These are phyloP conservation scores for Sebastes minor DNA, from an alignment of 2,797 vertebrate species.

Conservation along the genomic window DNA sequence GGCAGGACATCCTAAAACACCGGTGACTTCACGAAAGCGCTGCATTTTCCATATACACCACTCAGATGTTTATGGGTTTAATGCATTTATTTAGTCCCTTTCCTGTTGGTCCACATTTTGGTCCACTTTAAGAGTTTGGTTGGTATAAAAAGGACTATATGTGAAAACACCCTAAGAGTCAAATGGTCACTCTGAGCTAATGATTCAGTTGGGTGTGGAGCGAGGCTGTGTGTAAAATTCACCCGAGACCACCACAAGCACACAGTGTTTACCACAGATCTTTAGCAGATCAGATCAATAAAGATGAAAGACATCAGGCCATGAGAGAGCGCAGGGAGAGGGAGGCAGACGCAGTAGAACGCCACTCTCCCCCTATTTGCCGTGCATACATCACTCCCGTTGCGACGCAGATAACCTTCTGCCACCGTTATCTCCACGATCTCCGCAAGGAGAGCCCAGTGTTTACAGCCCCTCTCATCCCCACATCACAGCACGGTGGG, in stretches of 20 bases:
- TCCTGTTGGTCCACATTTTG: too few relatives aligned
- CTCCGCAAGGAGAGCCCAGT: slow-evolving; percentile 34
- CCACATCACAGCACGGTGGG: slow-evolving; percentile 47
- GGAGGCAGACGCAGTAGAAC: background rate
- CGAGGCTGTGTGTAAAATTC: background rate
- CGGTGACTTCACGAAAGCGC: too few relatives aligned
- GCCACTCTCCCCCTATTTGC: slow-evolving; percentile 39
- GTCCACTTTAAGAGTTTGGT: too few relatives aligned
- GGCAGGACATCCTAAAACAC: too few relatives aligned
- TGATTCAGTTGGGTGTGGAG: slow-evolving; percentile 1
- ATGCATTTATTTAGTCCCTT: too few relatives aligned
- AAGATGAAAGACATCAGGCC: slow-evolving; percentile 21
- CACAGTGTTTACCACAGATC: slow-evolving; percentile 47
- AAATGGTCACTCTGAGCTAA: background rate
- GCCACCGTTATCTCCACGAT: slow-evolving; percentile 59
- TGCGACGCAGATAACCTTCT: slow-evolving; percentile 61
- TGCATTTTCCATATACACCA: too few relatives aligned
- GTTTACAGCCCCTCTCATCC: slow-evolving; percentile 65
- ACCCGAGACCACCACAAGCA: slow-evolving; percentile 4
- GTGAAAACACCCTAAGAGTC: background rate
- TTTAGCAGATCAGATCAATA: slow-evolving; percentile 49
- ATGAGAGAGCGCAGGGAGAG: slow-evolving; percentile 2
- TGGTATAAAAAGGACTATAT: too few relatives aligned
- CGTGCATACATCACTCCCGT: slow-evolving; percentile 57
- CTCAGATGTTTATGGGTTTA: too few relatives aligned